Evolutionary conservation across 2,113 vertebrate species (phyloP).

Genomic region (Anas platyrhynchos): DNA sequence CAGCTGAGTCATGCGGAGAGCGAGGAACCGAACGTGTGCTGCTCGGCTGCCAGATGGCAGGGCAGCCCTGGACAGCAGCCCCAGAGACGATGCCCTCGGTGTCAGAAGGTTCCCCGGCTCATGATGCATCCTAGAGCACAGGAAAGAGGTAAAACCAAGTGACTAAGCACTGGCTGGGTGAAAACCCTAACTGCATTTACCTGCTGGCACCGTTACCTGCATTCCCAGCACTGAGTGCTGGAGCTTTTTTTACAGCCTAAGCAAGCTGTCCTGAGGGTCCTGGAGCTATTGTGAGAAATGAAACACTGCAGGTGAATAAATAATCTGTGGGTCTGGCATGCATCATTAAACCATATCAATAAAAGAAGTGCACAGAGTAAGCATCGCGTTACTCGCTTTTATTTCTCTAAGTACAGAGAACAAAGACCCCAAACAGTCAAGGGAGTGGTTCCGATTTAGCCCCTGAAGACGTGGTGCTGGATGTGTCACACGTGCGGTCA

Average conservation of each 20-base stretch:
- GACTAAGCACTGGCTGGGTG: background rate
- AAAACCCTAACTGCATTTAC: background rate
- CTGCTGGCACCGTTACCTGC: background rate
- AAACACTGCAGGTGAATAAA: background rate
- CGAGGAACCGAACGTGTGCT: background rate
- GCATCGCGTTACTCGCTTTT: background rate
- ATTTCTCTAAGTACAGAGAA: background rate
- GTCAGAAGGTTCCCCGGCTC: background rate
- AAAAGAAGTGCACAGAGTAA: background rate
- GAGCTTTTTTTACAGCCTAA: background rate
- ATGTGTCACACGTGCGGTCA: background rate
- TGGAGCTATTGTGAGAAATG: background rate
- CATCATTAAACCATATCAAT: background rate
- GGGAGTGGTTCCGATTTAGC: background rate
- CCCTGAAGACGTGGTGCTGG: background rate
- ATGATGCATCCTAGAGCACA: background rate
- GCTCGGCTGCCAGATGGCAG: background rate
- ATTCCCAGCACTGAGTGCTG: background rate
- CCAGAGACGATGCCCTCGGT: background rate
- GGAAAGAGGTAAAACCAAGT: background rate
- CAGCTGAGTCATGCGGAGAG: background rate
- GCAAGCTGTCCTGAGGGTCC: background rate
- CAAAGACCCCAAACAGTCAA: background rate
- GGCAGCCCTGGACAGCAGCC: background rate
- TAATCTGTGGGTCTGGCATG: background rate